Evolutionary conservation across 2,113 vertebrate species (phyloP), one percentile per base, ranked within the genome.

Genomic region (Petrocephalus zakoni): DNA sequence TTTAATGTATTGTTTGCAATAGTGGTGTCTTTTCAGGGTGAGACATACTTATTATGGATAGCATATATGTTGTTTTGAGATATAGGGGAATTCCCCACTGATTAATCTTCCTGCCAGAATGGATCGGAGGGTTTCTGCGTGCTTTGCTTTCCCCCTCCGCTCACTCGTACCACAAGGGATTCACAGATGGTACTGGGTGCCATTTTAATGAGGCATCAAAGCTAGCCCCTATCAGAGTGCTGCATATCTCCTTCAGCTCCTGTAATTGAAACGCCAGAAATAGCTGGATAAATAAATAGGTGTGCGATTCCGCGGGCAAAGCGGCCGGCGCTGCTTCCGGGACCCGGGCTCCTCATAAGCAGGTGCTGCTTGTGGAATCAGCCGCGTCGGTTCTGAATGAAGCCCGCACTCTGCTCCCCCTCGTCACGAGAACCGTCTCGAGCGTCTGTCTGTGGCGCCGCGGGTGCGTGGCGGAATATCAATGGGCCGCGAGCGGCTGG

Each of bases 181-280:
- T 88, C 46, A 37, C 47, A 47, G 22, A 46, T 61, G 78, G 53
- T 56, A 15, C 49, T 42, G 7, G 42, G 78, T 88, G 78, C 68
- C 87, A 88, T 82, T 88, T 83, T 83, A 55, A 83, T 84, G 88
- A 88, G 78, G 55, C 88, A 83, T 88, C 88, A 83, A 83, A 88
- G 53, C 52, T 21, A 22, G 56, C 29, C 88, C 34, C 29, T n/a
- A 15, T 25, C 78, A 13, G 34, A 22, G 56, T 17, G 46, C 19
- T 17, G 86, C 56, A 7, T 17, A 22, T 19, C 21, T 46, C 55
- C 34, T 46, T 42, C 55, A 61, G 37, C 86, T 47, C 86, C 86
- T 8, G 78, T 83, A 88, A 84, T 88, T 61, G 88, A 88, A 88
- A 88, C 29, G 13, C 75, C 34, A 78, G 17, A 78, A 78, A 78